Conservation (phyloP, 2,888 invertebrate genomes). For the Lampropteryx suffumata region DNA sequence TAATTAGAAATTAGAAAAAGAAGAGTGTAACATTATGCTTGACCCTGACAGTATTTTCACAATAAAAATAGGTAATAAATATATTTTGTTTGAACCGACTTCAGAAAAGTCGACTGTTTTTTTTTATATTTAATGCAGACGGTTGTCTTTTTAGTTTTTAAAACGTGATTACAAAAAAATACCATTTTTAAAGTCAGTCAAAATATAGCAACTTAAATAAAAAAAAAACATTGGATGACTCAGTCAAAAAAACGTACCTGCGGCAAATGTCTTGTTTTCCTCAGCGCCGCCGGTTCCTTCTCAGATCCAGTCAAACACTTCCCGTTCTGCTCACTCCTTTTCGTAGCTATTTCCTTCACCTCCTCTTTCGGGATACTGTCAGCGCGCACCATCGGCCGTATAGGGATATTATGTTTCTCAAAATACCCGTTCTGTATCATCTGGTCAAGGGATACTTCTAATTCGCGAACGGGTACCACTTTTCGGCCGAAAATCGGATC, state of each 20-base stretch:
- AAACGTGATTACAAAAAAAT: too few relatives aligned
- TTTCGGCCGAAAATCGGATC: slow-evolving; percentile 71
- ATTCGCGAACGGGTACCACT: slow-evolving; percentile 72
- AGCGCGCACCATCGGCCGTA: slow-evolving; percentile 53
- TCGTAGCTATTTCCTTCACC: slow-evolving; percentile 42
- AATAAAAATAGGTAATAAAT: too few relatives aligned
- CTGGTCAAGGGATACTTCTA: slow-evolving; percentile 77
- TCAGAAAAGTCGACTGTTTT: too few relatives aligned
- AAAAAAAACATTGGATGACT: too few relatives aligned
- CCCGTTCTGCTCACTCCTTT: slow-evolving; percentile 64
- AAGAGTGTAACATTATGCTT: too few relatives aligned
- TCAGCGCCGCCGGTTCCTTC: slow-evolving; percentile 4
- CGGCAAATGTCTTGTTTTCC: slow-evolving; percentile 63
- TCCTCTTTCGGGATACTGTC: slow-evolving; percentile 50
- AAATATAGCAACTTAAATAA: not conserved
- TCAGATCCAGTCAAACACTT: slow-evolving; percentile 62
- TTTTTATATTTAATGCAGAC: too few relatives aligned
- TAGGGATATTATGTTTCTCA: slow-evolving; percentile 76
- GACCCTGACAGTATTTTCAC: too few relatives aligned
- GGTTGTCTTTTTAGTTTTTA: too few relatives aligned
- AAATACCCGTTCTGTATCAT: slow-evolving; percentile 80
- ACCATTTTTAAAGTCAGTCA: too few relatives aligned
- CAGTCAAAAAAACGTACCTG: slow-evolving; percentile 56
- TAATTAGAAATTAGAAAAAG: too few relatives aligned
- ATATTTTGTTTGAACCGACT: too few relatives aligned